These are phyloP conservation scores for Microctenopoma steveboyesi DNA, from an alignment of 2,797 vertebrate genomes.

Conservation along the genomic window DNA sequence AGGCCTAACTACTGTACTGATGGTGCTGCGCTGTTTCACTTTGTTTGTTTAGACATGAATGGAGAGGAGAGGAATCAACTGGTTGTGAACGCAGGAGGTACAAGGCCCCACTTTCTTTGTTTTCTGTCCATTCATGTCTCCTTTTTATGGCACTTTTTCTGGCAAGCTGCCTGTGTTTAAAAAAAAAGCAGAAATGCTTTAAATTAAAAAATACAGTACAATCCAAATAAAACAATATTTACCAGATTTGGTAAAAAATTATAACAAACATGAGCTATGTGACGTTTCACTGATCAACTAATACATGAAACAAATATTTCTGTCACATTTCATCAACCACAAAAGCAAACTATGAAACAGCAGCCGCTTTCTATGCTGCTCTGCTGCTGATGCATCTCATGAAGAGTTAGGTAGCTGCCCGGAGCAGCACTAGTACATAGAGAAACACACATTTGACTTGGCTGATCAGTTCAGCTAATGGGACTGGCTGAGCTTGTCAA, in stretches of 20 bases:
- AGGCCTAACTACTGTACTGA: conserved; percentile 63
- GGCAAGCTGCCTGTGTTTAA: conserved; percentile 4
- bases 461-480: conserved; percentile 12
- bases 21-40: conserved; percentile 73
- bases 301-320: no score
- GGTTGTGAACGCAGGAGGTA: conserved; percentile 61
- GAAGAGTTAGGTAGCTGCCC: background rate
- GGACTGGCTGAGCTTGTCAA: conserved; percentile 22
- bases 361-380: background rate
- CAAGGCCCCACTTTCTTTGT: conserved; percentile 11
- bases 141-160: conserved; percentile 18
- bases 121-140: conserved; percentile 46
- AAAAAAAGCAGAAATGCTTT: no score
- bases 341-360: conserved; percentile 34
- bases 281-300: no score
- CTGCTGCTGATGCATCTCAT: background rate
- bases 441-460: background rate
- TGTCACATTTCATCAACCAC: conserved; percentile 1
- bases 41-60: conserved; percentile 78
- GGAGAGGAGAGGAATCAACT: conserved; percentile 66
- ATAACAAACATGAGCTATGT: no score
- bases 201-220: no score
- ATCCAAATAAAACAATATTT: no score
- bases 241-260: no score
- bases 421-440: conserved; percentile 5